Percentiles rank a stretch among this genome's conserved stretches.
These are phyloP conservation scores for Poeciliopsis infans DNA, from an alignment of 2,797 vertebrate species.

Conservation along the genomic window DNA sequence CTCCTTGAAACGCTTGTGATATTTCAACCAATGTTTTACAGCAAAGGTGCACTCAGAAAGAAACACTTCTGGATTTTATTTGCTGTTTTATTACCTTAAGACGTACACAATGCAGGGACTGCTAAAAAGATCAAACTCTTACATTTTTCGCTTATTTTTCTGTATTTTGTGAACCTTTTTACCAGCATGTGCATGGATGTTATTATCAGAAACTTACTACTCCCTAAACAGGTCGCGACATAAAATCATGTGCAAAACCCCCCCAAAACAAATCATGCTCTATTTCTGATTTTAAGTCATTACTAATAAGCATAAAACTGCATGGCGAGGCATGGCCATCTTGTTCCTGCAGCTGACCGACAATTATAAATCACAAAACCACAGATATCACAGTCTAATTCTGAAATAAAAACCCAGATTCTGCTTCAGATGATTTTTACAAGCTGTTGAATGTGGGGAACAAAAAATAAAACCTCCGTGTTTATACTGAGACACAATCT, in stretches of 20 bases:
- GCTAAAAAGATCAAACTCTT: not conserved
- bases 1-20: slow-evolving; percentile 57
- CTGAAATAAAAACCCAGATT: no score
- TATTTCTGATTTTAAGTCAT: not conserved
- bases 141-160: not conserved
- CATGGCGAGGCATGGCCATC: not conserved
- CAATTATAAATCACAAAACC: no score
- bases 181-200: not conserved
- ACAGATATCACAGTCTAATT: no score
- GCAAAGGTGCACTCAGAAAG: slow-evolving; percentile 19
- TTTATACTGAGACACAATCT: no score
- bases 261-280: not conserved
- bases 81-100: slow-evolving; percentile 30
- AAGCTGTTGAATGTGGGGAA: no score
- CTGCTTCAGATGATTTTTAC: no score
- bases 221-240: not conserved
- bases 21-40: slow-evolving; percentile 48
- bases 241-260: not conserved
- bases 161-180: slow-evolving; percentile 12
- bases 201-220: not conserved
- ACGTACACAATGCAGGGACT: slow-evolving; percentile 43
- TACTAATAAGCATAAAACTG: not conserved
- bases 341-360: not conserved
- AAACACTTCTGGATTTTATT: slow-evolving; percentile 48
- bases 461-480: no score